A percentile compares a stretch with the other conserved stretches of the same genome.
These are phyloP conservation scores for Percina caprodes DNA, from an alignment of 2,113 vertebrate species.

Conservation along the genomic window DNA sequence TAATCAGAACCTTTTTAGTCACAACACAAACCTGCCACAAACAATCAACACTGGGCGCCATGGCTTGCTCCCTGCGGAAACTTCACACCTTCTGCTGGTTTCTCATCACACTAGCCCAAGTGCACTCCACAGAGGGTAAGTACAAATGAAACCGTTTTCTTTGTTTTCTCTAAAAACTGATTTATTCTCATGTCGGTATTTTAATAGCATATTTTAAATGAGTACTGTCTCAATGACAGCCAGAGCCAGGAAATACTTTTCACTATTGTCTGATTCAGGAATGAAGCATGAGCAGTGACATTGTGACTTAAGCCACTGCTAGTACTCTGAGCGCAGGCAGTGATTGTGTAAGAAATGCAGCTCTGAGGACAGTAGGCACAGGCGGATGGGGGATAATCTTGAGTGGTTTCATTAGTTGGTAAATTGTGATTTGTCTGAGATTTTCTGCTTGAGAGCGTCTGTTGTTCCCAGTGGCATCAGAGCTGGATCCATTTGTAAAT, in stretches of 20 bases:
- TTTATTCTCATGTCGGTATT: slow-evolving; percentile 25
- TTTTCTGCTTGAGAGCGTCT: slow-evolving; percentile 72
- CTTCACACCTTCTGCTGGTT: slow-evolving; percentile 94
- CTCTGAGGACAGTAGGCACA: slow-evolving; percentile 70
- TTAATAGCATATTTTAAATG: slow-evolving; percentile 16
- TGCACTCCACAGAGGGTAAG: slow-evolving; percentile 96
- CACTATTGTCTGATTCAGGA: slow-evolving; percentile 33
- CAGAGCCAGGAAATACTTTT: slow-evolving; percentile 4
- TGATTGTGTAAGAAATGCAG: slow-evolving; percentile 67
- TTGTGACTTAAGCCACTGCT: slow-evolving; percentile 50
- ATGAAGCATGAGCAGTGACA: slow-evolving; percentile 35
- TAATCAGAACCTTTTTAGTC: slow-evolving; percentile 87
- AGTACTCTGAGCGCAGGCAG: slow-evolving; percentile 50
- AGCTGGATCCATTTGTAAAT: slow-evolving; percentile 74
- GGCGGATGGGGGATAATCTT: slow-evolving; percentile 65
- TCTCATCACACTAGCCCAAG: slow-evolving; percentile 92
- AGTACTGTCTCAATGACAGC: slow-evolving; percentile 7
- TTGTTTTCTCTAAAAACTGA: slow-evolving; percentile 15
- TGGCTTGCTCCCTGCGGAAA: slow-evolving; percentile 95
- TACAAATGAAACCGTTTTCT: slow-evolving; percentile 12
- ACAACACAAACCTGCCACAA: slow-evolving; percentile 86
- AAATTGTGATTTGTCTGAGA: slow-evolving; percentile 81
- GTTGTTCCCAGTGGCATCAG: slow-evolving; percentile 72
- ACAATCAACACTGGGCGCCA: slow-evolving; percentile 89
- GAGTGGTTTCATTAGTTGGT: slow-evolving; percentile 78